Base-by-base conservation (phyloP, 2,113 vertebrate species). In the Scatophagus argus region DNA sequence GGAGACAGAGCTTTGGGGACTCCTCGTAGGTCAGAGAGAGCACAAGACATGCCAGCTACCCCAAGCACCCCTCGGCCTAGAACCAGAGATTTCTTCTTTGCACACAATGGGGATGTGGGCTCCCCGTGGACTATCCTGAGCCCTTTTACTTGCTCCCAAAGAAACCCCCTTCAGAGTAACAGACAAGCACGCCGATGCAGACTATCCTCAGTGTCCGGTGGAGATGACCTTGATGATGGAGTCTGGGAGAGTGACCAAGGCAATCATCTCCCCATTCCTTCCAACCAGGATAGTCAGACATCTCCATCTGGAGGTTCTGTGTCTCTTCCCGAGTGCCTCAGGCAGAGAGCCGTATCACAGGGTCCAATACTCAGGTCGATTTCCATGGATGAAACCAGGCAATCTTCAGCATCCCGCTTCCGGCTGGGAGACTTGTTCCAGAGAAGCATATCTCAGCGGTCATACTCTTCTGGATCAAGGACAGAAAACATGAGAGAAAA, bases 121-220 rank as follows among this genome's bases (percentile, higher is more conserved):
- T 93, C 93, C 4, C 93, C 93, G 0, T 94, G 93, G 92, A 95
- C 92, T 2, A 93, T 95, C 54, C 87, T 95, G 54, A 95, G 94
- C 78, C 93, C 94, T 3, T 63, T 93, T 0, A 43, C 32, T 0
- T 84, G 79, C 21, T 51, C 90, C 14, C 41, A 25, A 12, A 72
- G 44, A 47, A 73, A 51, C 34, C 17, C 13, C 0, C 27, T 36
- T 19, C 51, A 54, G 21, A 32, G 11, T 14, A 39, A 36, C 25
- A 60, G 61, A 72, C 46, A 1, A 39, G 27, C 46, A 4, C 77
- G 8, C 16, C 75, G 14, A 17, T 76, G 56, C 13, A 83, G 75
- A 25, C 74, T 69, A 3, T 87, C 82, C 16, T 70, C 74, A 1
- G 3, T 43, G 1, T 62, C 51, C 0, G 67, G 31, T 5, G 68